Base-by-base conservation (phyloP, 2,797 vertebrate species). In the Chloroceryle amazona region DNA sequence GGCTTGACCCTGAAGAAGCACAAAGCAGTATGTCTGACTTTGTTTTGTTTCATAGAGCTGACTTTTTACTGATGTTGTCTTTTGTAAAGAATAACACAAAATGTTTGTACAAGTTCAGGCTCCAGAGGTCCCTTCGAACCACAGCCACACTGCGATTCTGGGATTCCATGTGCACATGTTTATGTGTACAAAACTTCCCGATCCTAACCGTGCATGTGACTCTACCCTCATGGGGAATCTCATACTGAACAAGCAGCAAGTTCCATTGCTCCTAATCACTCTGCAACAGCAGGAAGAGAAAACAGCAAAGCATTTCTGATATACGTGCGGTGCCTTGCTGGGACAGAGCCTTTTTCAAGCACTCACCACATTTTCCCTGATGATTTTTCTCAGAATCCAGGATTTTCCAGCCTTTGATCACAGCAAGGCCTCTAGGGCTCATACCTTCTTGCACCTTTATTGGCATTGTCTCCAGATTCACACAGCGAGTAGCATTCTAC, bases 291-390 rank as follows among this genome's bases (percentile, higher is more conserved):
- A 60, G 1, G 10, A 66, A 35, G 6, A 51, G 42, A 81, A 72
- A 86, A 35, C 42, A 46, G 11, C 7, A 31, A 44, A 61, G 47
- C 41, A 44, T 61, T 71, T 52, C n/a, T 35, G 58, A 44, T 33
- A 42, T 6, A 31, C 0, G 0, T 20, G 42, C 0, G 0, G 44
- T 28, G 20, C 46, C 46, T 39, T 31, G 47, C 35, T 3, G 9
- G 17, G 54, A 66, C 31, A 28, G 37, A 58, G 22, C 33, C n/a
- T 89, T 76, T 85, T 63, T 70, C 39, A 66, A 18, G 52, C 0
- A 2, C 33, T 61, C 28, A 12, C 13, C 4, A 0, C n/a, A 33
- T 44, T 54, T 58, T 86, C 29, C 46, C 23, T 49, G 18, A 51
- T 51, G n/a, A 57, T 35, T 33, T 35, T 49, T 23, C 61, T 78